Base-by-base conservation (phyloP, 2,888 invertebrate genomes). In the Cancer borealis region DNA sequence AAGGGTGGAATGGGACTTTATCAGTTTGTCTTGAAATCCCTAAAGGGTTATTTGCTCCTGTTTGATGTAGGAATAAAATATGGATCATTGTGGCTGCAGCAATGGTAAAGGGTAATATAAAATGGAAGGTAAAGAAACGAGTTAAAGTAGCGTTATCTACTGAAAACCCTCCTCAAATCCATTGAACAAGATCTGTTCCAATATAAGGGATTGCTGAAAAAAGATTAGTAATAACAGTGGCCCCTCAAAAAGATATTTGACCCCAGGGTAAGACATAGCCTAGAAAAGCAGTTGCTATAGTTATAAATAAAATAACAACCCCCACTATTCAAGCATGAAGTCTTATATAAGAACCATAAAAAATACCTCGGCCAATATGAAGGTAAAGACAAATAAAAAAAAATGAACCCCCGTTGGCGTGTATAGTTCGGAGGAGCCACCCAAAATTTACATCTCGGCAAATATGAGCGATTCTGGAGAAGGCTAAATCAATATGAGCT, bases 191-290 rank as follows among this genome's bases (percentile, higher is more conserved):
- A 95, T 96, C 96, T 94, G 96, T 96, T n/a, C 98, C 98, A 97
- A 98, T 96, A 96, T 97, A 98, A 0, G 98, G 98, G 17, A 98
- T 97, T 1, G 98, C 98, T 0, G 98, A 98, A 95, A 98, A 95
- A 96, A 98, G 96, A 96, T 98, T 98, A 49, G 98, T 98, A 97
- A 98, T 98, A n/a, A 98, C 98, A 79, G 98, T 98, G 0, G 98
- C 98, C 1, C 98, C 98, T 97, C 98, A 98, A 96, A 98, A 98
- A 0, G 98, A 98, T 97, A 98, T 98, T 97, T 98, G 98, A 10
- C 98, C 98, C 97, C 98, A 98, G 0, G 98, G 98, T 96, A 98
- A 96, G 0, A 98, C 98, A 97, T 98, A 98, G 0, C 98, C 98
- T 97, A 98, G 97, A 96, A 98, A 98, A 45, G 98, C 98, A 91